A percentile compares a stretch with the other conserved stretches of the same genome.
Conservation (phyloP, 2,888 invertebrate genomes). For the Apocheima hispidaria region DNA sequence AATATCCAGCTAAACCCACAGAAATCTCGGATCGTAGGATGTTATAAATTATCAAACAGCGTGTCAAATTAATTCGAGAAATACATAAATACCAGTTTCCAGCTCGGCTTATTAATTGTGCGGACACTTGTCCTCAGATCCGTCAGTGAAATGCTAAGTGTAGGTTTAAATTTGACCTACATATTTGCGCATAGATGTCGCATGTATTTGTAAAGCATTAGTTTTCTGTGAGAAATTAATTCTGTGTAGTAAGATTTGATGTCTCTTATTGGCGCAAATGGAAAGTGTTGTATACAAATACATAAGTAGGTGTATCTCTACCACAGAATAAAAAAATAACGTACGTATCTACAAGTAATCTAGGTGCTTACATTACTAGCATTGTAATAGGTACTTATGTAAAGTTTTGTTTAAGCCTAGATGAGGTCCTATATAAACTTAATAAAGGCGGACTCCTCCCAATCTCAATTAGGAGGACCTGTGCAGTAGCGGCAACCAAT, state of each 20-base stretch:
- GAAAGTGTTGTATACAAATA: background rate
- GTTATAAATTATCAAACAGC: slow-evolving; percentile 85
- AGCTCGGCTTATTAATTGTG: slow-evolving; percentile 77
- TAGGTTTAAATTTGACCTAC: slow-evolving; percentile 45
- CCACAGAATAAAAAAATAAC: too few relatives aligned
- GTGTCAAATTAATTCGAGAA: slow-evolving; percentile 85
- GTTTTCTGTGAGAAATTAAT: slow-evolving; percentile 44
- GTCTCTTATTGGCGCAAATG: slow-evolving; percentile 5
- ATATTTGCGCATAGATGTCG: slow-evolving; percentile 43
- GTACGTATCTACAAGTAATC: too few relatives aligned
- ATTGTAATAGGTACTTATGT: too few relatives aligned
- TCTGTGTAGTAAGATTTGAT: slow-evolving; percentile 22
- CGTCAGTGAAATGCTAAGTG: slow-evolving; percentile 58
- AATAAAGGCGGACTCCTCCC: too few relatives aligned
- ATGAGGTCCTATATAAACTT: too few relatives aligned
- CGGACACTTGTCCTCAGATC: slow-evolving; percentile 76
- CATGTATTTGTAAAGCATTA: slow-evolving; percentile 42
- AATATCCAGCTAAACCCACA: slow-evolving; percentile 45
- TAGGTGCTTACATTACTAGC: too few relatives aligned
- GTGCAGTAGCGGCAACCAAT: too few relatives aligned
- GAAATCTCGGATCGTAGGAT: slow-evolving; percentile 74
- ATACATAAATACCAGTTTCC: slow-evolving; percentile 67
- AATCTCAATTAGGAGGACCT: too few relatives aligned
- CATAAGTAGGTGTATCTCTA: too few relatives aligned
- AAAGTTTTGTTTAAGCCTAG: too few relatives aligned